Evolutionary conservation across 2,113 vertebrate genomes (phyloP), one percentile per base, ranked within the genome.

Genomic region (Lota lota): DNA sequence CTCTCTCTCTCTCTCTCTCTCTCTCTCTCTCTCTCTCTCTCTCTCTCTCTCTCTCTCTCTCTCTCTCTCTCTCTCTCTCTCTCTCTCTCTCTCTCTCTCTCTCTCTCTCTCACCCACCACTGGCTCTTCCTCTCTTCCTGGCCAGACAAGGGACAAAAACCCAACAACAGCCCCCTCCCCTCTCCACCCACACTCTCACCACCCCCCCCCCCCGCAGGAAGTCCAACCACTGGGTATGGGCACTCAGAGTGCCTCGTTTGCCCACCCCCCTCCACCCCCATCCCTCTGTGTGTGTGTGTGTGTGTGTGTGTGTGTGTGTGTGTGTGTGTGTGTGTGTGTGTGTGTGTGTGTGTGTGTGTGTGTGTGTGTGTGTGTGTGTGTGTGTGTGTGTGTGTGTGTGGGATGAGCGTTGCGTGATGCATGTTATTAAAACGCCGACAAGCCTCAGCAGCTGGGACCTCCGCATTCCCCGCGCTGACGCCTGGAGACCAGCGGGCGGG

Each of bases 61-160:
- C 5, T 19, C 56, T 56, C 17, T 56, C 53, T n/a, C 53, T 5
- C 5, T 19, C 56, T n/a, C n/a, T n/a, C n/a, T 33, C 28, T 33
- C 28, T 33, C 63, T 22, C 62, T 14, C 66, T 22, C 5, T 3
- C 59, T 63, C 11, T 40, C 58, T 33, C 59, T 24, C 33, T 36
- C 58, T 17, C 5, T 62, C 61, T 62, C 22, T 15, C 47, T 19
- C 50, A 60, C 82, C 82, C 69, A 83, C 84, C 80, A 84, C 85
- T 87, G 84, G 86, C 85, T 88, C 79, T 72, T 73, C 84, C 83
- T 83, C 81, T 82, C 84, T 83, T 88, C 78, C 82, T 87, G 91
- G 76, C 87, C 88, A 90, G 89, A 90, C 88, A 14, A 47, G 47
- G 70, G 85, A 90, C 88, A 85, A 88, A 86, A 89, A 87, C 79